Conservation (phyloP, 2,888 invertebrate genomes). For the Luperina testacea region DNA sequence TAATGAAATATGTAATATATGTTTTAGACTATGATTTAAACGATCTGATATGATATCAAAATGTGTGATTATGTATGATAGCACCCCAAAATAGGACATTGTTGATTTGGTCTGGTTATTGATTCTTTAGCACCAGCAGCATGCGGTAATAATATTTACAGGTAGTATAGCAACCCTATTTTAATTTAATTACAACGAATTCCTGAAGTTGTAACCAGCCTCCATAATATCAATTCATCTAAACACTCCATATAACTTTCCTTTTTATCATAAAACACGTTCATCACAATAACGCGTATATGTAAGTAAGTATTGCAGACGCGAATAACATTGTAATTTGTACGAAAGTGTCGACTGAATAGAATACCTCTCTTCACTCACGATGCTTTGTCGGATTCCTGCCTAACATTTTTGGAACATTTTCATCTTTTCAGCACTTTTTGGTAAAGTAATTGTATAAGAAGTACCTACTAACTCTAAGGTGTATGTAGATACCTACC, state of each 20-base stretch:
- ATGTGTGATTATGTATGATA: not conserved
- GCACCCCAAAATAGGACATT: too few relatives aligned
- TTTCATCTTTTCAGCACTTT: conserved; percentile 29
- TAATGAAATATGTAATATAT: not conserved
- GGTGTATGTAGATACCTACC: conserved; percentile 4
- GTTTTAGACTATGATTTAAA: not conserved
- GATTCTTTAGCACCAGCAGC: not conserved
- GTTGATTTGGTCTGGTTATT: not conserved
- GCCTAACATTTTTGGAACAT: conserved; percentile 39
- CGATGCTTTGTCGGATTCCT: conserved; percentile 39
- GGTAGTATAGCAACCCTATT: not conserved
- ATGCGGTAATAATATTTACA: not conserved
- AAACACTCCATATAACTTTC: conserved; percentile 14
- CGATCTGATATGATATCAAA: not conserved
- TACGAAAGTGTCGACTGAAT: conserved; percentile 48
- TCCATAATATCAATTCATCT: conserved; percentile 1
- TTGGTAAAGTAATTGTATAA: conserved; percentile 18
- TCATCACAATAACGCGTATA: conserved; percentile 41
- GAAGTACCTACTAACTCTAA: not conserved
- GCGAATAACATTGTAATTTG: conserved; percentile 66
- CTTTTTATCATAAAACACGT: conserved; percentile 22
- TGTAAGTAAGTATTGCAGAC: conserved; percentile 48
- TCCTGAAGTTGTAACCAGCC: not conserved
- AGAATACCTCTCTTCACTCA: conserved; percentile 35
- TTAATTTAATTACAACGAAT: not conserved